Percentiles rank a stretch among this genome's conserved stretches.
Conservation (phyloP, 2,888 invertebrate genomes). For the Chrysolina oricalcia region DNA sequence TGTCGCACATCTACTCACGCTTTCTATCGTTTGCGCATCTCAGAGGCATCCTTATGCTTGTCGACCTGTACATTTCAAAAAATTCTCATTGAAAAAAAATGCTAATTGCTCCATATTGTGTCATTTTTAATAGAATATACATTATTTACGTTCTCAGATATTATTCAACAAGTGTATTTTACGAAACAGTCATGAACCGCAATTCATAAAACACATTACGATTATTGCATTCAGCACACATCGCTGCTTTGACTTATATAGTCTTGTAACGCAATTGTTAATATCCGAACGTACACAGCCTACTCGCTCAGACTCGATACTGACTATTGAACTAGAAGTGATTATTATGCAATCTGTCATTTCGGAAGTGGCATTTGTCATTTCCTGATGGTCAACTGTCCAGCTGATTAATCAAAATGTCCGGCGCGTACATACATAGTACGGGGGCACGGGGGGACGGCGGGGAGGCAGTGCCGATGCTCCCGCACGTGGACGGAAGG, state of each 20-base stretch:
- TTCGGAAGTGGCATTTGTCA: conserved; percentile 68
- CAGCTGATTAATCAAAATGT: conserved; percentile 64
- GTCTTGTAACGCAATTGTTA: conserved; percentile 24
- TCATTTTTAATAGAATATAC: too few relatives aligned
- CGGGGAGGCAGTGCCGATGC: conserved; percentile 59
- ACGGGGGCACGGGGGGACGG: conserved; percentile 41
- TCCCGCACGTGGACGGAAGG: conserved; percentile 70
- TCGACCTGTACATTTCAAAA: too few relatives aligned
- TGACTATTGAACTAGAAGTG: conserved; percentile 32
- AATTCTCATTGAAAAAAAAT: too few relatives aligned
- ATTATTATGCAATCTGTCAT: conserved; percentile 65
- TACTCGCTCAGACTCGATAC: conserved; percentile 49
- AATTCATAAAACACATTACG: not conserved
- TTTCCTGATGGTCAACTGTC: conserved; percentile 63
- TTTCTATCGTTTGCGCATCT: too few relatives aligned
- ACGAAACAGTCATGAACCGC: not conserved
- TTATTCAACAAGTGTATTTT: not conserved
- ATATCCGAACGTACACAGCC: not conserved
- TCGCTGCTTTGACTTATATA: conserved; percentile 18
- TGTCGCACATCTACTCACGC: too few relatives aligned
- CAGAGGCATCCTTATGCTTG: too few relatives aligned
- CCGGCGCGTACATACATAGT: conserved; percentile 55
- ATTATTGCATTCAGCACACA: not conserved
- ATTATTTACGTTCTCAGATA: too few relatives aligned
- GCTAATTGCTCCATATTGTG: too few relatives aligned